Evolutionary conservation across 2,113 vertebrate genomes (phyloP).

Genomic region (Dipodomys stephensi): DNA sequence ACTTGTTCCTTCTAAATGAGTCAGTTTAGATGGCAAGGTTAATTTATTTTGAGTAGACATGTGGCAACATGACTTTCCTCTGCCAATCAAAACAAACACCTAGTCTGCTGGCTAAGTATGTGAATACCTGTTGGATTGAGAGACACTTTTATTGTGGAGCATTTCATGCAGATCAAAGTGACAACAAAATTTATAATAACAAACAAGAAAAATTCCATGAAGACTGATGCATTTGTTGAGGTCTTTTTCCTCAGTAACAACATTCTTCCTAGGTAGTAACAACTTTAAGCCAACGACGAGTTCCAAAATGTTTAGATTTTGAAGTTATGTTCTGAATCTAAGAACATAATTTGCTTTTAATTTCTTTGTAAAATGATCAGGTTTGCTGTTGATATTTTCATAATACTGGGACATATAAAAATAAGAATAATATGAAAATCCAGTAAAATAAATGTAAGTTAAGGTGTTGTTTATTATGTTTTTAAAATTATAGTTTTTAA

Average conservation of each 20-base stretch:
- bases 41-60: conserved; percentile 29
- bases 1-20: conserved; percentile 35
- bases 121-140: neutral
- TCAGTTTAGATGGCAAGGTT: neutral
- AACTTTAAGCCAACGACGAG: neutral
- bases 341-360: conserved; percentile 12
- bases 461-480: no score
- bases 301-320: conserved; percentile 7
- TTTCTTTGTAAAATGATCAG: conserved; percentile 2
- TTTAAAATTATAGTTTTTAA: conserved; percentile 34
- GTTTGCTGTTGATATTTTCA: conserved; percentile 27
- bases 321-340: conserved; percentile 11
- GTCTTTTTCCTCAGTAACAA: conserved; percentile 12
- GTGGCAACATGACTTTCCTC: conserved; percentile 50
- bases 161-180: conserved; percentile 55
- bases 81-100: conserved; percentile 59
- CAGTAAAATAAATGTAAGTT: neutral
- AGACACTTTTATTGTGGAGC: conserved; percentile 44
- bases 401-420: neutral
- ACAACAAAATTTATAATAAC: conserved; percentile 36
- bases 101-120: neutral
- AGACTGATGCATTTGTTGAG: neutral
- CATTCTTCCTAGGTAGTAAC: neutral
- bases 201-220: conserved; percentile 34
- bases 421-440: neutral